Base-by-base conservation (phyloP, 1,140 invertebrate genomes). In the Cotesia typhae region DNA sequence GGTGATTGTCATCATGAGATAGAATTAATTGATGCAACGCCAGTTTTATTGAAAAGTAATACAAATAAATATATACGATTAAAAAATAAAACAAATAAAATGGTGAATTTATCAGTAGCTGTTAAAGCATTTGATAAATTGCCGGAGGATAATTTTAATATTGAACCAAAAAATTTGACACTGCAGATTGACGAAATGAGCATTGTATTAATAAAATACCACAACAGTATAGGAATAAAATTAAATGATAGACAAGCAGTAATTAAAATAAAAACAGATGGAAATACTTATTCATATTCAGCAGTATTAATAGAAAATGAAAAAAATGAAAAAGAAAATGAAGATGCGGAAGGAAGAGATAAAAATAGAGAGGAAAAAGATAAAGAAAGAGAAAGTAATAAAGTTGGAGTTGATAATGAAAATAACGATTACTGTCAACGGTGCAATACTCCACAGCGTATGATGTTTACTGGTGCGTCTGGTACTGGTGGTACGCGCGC, bases 371-470 rank as follows among this genome's bases (percentile, higher is more conserved):
- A 7, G 10, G 41, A 47, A 47, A 47, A 47, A 47, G 41, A 47
- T 9, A 10, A 10, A 47, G 41, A 47, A 2, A 10, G 10, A 47
- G 41, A 47, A 47, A 47, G 10, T 47, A 47, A 47, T 47, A 47
- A 47, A 47, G 41, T 47, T 47, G 41, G 41, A 47, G 41, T 47
- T 47, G 41, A 47, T 0, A 80, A 82, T 37, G 65, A 76, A 51
- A 76, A 74, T 53, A 73, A 55, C 6, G 77, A 79, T 51, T 71
- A 81, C 57, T 75, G 70, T 53, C 69, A 77, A 55, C 81, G 84
- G 4, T 84, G 79, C 37, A 81, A 86, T 60, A 85, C 85, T 1
- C 84, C 84, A 35, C 81, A 47, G 41, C 41, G 41, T 47, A 47
- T 47, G 41, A 47, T 47, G 41, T 47, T 47, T 47, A 47, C 41